phyloP scores from a whole-genome alignment of 2,888 invertebrate species.

The Acrobasis consociella region DNA sequence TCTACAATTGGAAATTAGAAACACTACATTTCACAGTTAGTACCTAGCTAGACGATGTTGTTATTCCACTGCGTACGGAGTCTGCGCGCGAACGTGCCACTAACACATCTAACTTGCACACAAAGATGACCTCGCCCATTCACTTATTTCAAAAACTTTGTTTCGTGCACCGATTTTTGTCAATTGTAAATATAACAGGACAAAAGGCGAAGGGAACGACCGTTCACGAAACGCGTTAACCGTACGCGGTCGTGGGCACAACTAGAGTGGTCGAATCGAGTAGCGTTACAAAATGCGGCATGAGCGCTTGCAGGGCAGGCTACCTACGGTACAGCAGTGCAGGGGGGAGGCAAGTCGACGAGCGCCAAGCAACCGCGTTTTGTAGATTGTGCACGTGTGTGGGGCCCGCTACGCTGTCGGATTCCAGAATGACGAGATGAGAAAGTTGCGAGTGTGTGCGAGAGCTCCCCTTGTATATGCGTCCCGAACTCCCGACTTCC shows the following conservation, averaged over 20 bases:
- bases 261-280: conserved; percentile 55
- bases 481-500: conserved; percentile 22
- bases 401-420: conserved; percentile 46
- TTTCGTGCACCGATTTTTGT: conserved; percentile 41
- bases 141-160: conserved; percentile 48
- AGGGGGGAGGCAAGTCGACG: conserved; percentile 36
- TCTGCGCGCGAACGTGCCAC: conserved; percentile 57
- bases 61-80: conserved; percentile 54
- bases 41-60: conserved; percentile 49
- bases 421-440: conserved; percentile 43
- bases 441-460: conserved; percentile 48
- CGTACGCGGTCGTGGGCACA: conserved; percentile 59
- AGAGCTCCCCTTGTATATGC: conserved; percentile 38
- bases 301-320: conserved; percentile 39
- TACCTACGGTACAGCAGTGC: conserved; percentile 29
- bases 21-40: conserved; percentile 39
- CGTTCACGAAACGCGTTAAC: conserved; percentile 46
- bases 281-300: conserved; percentile 59
- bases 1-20: conserved; percentile 34
- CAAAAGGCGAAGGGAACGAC: conserved; percentile 52
- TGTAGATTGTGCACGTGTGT: conserved; percentile 60
- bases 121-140: conserved; percentile 62
- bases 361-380: conserved; percentile 49
- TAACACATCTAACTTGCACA: conserved; percentile 37
- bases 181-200: conserved; percentile 51